These are phyloP conservation scores for Drosophila trichaetosa DNA, from an alignment of 2,888 invertebrate genomes.

Conservation along the genomic window DNA sequence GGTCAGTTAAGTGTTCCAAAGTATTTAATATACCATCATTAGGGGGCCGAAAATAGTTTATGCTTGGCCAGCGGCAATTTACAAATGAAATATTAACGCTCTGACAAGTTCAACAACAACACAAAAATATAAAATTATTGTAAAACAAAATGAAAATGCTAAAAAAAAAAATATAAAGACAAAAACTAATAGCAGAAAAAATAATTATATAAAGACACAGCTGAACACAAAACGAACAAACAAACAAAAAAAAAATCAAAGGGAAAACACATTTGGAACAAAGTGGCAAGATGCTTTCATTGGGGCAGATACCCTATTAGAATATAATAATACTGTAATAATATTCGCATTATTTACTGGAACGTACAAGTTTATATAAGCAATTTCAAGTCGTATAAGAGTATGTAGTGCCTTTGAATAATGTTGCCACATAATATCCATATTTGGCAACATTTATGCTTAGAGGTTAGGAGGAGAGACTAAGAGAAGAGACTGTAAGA, in stretches of 20 bases:
- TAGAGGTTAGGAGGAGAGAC: background rate
- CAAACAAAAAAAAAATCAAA: conserved; percentile 1
- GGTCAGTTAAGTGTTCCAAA: conserved; percentile 42
- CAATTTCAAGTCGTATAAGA: fast-evolving
- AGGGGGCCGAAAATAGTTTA: conserved; percentile 41
- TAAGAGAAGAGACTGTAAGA: conserved; percentile 16
- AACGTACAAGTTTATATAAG: background rate
- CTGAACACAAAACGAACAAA: conserved; percentile 32
- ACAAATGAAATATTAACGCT: conserved; percentile 51
- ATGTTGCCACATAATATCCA: background rate
- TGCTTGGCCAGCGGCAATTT: conserved; percentile 54
- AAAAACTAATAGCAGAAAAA: background rate
- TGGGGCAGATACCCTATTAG: background rate
- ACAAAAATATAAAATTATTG: background rate
- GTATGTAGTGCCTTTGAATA: background rate
- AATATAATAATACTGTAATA: background rate
- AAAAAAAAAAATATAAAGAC: conserved; percentile 8
- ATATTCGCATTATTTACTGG: background rate
- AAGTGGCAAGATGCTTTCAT: background rate
- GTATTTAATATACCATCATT: conserved; percentile 52
- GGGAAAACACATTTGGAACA: background rate
- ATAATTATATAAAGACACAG: conserved; percentile 50
- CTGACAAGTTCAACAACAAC: conserved; percentile 50
- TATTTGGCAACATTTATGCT: conserved; percentile 19
- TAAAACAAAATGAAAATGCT: background rate